Evolutionary conservation across 30 jellyfish, hydroid and myxozoan genomes (phyloP).

Genomic region (Chrysaora quinquecirrha): DNA sequence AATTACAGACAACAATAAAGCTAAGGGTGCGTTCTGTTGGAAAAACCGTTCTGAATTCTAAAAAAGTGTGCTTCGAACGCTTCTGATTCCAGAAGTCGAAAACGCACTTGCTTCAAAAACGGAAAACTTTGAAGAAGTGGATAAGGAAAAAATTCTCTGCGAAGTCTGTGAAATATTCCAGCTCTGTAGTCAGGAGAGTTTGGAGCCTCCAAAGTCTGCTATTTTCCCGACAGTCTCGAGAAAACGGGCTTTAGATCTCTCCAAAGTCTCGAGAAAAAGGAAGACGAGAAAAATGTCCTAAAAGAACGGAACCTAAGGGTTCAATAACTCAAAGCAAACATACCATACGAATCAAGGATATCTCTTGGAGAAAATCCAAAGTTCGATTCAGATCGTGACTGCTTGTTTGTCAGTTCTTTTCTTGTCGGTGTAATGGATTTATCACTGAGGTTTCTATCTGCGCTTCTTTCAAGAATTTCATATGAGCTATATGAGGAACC

Average conservation of each 20-base stretch:
- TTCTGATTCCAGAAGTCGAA: too few relatives aligned
- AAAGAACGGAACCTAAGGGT: not conserved
- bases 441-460: not conserved
- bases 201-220: too few relatives aligned
- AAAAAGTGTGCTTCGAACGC: not conserved
- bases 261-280: too few relatives aligned
- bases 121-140: too few relatives aligned
- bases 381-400: not conserved
- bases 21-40: too few relatives aligned
- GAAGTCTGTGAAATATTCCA: too few relatives aligned
- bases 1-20: too few relatives aligned
- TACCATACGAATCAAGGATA: conserved; percentile 33
- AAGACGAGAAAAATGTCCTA: not conserved
- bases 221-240: too few relatives aligned
- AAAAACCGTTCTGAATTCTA: not conserved
- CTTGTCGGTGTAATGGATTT: not conserved
- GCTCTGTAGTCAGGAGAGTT: too few relatives aligned
- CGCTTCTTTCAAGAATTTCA: not conserved
- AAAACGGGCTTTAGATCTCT: too few relatives aligned
- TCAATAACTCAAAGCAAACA: not conserved
- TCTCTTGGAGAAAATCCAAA: conserved; percentile 51
- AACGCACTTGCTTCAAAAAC: not conserved
- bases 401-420: not conserved
- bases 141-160: too few relatives aligned
- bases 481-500: not conserved